These are phyloP conservation scores for Opisthocomus hoazin DNA, from an alignment of 2,113 vertebrate species.

Conservation along the genomic window DNA sequence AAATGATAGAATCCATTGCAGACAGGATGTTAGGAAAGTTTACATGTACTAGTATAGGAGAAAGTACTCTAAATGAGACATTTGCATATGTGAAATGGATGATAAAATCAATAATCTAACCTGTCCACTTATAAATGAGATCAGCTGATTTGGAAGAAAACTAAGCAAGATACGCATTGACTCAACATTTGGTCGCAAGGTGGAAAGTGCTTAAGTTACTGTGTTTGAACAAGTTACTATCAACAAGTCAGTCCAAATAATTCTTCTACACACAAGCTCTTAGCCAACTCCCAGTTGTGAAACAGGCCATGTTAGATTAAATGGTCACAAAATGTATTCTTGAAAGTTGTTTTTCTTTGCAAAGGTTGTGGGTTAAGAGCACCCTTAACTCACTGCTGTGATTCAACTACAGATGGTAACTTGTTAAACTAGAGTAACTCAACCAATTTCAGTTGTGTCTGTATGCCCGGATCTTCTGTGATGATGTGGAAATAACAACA, in stretches of 20 bases:
- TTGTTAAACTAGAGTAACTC: neutral
- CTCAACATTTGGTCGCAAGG: neutral
- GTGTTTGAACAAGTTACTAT: neutral
- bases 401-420: neutral
- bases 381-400: neutral
- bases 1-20: neutral
- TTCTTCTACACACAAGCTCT: neutral
- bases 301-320: neutral
- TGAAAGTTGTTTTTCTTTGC: neutral
- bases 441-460: neutral
- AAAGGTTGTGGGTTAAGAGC: neutral
- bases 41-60: neutral
- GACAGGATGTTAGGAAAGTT: neutral
- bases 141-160: neutral
- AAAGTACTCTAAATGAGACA: neutral
- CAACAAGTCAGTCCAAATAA: neutral
- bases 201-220: neutral
- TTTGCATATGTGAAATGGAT: neutral
- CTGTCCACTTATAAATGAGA: neutral
- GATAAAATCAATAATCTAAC: neutral
- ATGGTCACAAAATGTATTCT: neutral
- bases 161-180: neutral
- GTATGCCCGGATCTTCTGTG: neutral
- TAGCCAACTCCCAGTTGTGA: neutral
- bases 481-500: neutral